phyloP scores from a whole-genome alignment of 2,113 vertebrate genomes.

The Toxostoma redivivum region DNA sequence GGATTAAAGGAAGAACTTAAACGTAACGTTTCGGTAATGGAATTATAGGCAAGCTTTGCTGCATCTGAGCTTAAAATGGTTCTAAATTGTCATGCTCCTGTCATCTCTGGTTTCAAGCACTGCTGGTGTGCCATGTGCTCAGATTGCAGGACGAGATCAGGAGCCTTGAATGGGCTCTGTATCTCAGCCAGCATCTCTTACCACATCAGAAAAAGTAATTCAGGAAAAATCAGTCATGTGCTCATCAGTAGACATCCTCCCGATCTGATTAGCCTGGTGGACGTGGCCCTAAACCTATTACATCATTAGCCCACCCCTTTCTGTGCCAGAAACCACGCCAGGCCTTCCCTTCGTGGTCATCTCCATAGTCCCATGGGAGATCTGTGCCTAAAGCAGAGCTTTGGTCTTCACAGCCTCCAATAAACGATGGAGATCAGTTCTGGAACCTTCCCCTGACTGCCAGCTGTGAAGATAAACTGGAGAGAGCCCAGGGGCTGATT shows the following conservation, averaged over 20 bases:
- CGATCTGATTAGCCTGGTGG: not conserved
- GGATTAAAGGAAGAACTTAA: not conserved
- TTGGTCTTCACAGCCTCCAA: not conserved
- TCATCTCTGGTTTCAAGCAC: not conserved
- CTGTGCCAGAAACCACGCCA: not conserved
- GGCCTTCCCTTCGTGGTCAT: not conserved
- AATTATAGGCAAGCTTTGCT: not conserved
- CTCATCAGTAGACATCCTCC: not conserved
- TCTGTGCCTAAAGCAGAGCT: not conserved
- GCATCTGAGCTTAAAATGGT: not conserved
- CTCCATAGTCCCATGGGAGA: not conserved
- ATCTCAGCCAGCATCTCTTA: not conserved
- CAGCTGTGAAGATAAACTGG: not conserved
- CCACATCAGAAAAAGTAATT: not conserved
- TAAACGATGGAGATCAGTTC: not conserved
- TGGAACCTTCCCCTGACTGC: not conserved
- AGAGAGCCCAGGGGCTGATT: not conserved
- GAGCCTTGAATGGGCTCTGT: not conserved
- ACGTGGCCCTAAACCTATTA: not conserved
- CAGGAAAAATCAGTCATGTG: not conserved
- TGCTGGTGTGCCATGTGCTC: not conserved
- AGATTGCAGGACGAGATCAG: not conserved
- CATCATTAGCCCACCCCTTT: not conserved
- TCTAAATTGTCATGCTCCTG: not conserved
- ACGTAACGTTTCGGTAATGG: not conserved